phyloP scores from a whole-genome alignment of 2,113 vertebrate genomes.

The Ammodytes marinus region DNA sequence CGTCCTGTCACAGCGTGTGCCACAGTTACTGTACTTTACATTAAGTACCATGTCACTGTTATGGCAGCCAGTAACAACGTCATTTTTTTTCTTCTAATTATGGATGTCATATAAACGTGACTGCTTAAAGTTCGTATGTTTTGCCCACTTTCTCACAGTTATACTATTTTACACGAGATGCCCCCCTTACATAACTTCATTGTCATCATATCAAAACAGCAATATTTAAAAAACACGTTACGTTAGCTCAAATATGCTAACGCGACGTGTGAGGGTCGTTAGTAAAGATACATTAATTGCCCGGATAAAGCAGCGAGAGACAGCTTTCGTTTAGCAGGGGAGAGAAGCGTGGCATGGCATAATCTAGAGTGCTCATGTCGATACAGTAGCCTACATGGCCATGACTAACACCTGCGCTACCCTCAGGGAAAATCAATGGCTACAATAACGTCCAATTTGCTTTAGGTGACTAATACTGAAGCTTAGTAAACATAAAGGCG shows the following conservation, averaged over 20 bases:
- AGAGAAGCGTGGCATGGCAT: constrained; percentile 17
- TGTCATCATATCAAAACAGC: neutral
- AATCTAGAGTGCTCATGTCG: neutral
- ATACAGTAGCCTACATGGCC: no score
- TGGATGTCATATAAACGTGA: neutral
- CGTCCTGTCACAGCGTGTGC: constrained; percentile 36
- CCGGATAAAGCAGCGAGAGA: neutral
- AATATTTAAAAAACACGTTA: neutral
- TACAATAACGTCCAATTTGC: neutral
- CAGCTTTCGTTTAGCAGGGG: neutral
- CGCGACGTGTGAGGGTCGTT: neutral
- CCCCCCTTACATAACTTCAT: constrained; percentile 5
- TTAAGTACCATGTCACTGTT: constrained; percentile 3
- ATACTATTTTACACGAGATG: constrained; percentile 33
- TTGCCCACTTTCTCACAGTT: neutral
- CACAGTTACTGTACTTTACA: neutral
- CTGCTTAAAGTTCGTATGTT: neutral
- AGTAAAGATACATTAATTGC: no score
- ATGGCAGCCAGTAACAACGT: constrained; percentile 28
- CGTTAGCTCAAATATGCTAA: neutral
- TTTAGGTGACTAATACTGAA: neutral
- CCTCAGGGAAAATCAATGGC: neutral
- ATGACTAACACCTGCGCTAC: neutral
- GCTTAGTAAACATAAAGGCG: neutral
- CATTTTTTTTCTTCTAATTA: neutral